Evolutionary conservation across 2,113 vertebrate species (phyloP).

Genomic region (Fregetta grallaria): DNA sequence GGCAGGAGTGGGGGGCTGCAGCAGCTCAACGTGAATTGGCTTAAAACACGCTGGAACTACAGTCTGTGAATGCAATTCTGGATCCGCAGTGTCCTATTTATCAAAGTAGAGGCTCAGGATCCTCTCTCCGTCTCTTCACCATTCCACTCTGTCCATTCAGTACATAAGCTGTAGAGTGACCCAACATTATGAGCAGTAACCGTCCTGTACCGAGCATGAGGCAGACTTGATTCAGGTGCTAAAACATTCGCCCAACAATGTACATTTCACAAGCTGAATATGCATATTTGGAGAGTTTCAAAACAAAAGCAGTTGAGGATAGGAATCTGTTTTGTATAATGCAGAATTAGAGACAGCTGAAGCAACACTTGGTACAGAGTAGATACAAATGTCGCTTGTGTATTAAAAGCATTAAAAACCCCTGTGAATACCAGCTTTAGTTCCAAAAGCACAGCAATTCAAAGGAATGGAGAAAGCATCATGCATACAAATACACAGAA

Average conservation of each 20-base stretch:
- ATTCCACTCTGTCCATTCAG: background rate
- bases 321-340: background rate
- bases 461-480: background rate
- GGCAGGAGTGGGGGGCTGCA: background rate
- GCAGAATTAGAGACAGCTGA: background rate
- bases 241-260: background rate
- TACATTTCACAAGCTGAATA: background rate
- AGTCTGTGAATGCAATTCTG: background rate
- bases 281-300: background rate
- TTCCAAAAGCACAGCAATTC: background rate
- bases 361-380: background rate
- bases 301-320: background rate
- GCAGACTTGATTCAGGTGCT: background rate
- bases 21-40: background rate
- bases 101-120: background rate
- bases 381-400: background rate
- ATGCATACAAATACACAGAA: slow-evolving; percentile 1
- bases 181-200: background rate
- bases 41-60: background rate
- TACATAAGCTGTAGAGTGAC: background rate
- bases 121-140: background rate
- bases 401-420: background rate
- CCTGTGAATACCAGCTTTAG: background rate
- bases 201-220: background rate
- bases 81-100: background rate